Conservation (phyloP, 1,140 invertebrate genomes). For the Drepana arcuata region DNA sequence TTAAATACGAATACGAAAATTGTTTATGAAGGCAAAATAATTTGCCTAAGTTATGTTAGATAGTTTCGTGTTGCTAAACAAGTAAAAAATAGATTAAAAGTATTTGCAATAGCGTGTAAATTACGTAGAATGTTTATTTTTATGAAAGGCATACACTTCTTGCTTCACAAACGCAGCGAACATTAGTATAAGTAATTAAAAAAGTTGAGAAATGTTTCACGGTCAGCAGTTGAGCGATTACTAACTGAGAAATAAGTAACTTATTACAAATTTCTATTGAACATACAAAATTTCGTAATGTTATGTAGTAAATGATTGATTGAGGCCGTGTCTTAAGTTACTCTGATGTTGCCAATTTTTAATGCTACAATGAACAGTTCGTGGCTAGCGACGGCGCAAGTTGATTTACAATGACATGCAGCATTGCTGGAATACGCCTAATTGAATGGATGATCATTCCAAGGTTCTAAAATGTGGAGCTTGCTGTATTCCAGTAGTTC, state of each 20-base stretch:
- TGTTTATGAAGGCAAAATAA: background rate
- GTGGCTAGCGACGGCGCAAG: background rate
- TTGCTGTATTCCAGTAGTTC: no score
- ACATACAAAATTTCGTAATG: constrained; percentile 3
- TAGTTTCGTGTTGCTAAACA: no score
- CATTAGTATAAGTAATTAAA: constrained; percentile 9
- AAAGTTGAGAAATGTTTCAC: constrained; percentile 31
- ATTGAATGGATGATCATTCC: no score
- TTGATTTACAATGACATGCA: no score
- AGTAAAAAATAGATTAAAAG: no score
- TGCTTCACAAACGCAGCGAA: background rate
- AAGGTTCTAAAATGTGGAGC: no score
- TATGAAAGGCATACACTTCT: constrained; percentile 2
- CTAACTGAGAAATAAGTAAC: constrained; percentile 8
- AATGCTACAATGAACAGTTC: background rate
- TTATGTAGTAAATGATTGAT: background rate
- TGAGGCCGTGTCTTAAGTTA: constrained; percentile 5
- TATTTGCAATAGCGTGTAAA: no score
- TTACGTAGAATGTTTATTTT: no score
- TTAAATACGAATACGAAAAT: no score
- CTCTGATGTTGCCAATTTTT: background rate
- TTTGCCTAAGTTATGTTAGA: background rate
- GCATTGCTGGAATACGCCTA: no score
- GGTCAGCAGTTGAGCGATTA: constrained; percentile 17
- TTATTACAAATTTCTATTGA: constrained; percentile 9